These are phyloP conservation scores for Anorthoa munda DNA, from an alignment of 2,888 invertebrate genomes.

Conservation along the genomic window DNA sequence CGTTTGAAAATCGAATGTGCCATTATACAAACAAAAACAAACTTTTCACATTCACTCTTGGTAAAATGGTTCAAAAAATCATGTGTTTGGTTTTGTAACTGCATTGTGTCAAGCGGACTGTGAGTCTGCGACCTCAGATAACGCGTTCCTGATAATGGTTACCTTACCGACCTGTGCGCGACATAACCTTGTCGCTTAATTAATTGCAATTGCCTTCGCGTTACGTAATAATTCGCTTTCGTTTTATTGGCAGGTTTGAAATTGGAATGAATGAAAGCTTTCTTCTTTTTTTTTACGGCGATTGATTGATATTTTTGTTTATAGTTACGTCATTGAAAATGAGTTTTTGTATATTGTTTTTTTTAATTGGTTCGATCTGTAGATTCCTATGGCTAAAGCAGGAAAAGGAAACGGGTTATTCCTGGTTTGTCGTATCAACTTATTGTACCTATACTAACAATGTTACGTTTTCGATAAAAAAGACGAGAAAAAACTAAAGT, in stretches of 20 bases:
- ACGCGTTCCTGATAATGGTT: constrained; percentile 64
- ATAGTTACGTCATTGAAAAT: background rate
- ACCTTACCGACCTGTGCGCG: constrained; percentile 63
- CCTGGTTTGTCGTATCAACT: constrained; percentile 18
- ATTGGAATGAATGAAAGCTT: constrained; percentile 50
- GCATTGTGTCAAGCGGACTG: constrained; percentile 56
- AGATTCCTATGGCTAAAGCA: background rate
- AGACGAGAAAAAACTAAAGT: constrained; percentile 2
- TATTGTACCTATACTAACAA: background rate
- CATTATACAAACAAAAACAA: constrained; percentile 19
- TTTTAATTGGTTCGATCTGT: background rate
- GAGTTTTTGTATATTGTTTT: constrained; percentile 7
- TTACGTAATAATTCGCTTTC: constrained; percentile 54
- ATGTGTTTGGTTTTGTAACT: constrained; percentile 42
- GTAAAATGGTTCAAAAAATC: constrained; percentile 34
- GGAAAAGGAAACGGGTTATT: constrained; percentile 1
- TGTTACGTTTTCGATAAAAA: constrained; percentile 27
- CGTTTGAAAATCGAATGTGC: background rate
- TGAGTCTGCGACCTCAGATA: constrained; percentile 69
- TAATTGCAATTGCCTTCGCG: constrained; percentile 53
- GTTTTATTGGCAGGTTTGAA: constrained; percentile 55
- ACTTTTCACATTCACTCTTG: constrained; percentile 6
- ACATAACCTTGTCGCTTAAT: constrained; percentile 60
- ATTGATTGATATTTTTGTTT: constrained; percentile 20
- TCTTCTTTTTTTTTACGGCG: constrained; percentile 35